Evolutionary conservation across 2,888 invertebrate species (phyloP).

Genomic region (Blera fallax): DNA sequence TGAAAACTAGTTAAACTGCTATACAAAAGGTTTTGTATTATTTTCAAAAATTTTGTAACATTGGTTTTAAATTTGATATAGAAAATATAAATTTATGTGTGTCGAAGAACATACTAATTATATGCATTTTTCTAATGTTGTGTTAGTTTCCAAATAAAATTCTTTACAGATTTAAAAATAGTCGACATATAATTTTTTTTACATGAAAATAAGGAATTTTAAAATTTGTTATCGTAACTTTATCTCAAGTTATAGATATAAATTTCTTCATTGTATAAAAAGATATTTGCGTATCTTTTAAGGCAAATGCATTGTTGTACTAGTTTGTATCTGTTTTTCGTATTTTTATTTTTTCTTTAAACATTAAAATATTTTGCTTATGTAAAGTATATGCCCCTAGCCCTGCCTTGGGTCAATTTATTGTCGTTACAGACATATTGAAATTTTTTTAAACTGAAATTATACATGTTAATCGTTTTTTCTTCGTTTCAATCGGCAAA

Average conservation of each 20-base stretch:
- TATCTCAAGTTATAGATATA: not conserved
- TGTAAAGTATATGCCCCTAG: constrained; percentile 11
- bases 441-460: not conserved
- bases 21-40: constrained; percentile 10
- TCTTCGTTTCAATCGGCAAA: not conserved
- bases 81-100: constrained; percentile 22
- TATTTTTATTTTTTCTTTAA: not conserved
- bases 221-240: not conserved
- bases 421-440: not conserved
- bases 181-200: not conserved
- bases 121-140: not conserved
- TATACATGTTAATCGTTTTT: not conserved
- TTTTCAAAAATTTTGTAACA: constrained; percentile 19
- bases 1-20: not conserved
- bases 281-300: not conserved
- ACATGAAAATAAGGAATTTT: not conserved
- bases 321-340: constrained; percentile 9
- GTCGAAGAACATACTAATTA: not conserved
- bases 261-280: not conserved
- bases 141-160: not conserved
- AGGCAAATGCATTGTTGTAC: constrained; percentile 49
- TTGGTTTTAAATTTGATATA: constrained; percentile 10
- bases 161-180: not conserved
- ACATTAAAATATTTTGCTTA: not conserved
- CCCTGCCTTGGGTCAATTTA: constrained; percentile 3